Conservation (phyloP, 1,140 invertebrate species). For the Phymastichus coffea region DNA sequence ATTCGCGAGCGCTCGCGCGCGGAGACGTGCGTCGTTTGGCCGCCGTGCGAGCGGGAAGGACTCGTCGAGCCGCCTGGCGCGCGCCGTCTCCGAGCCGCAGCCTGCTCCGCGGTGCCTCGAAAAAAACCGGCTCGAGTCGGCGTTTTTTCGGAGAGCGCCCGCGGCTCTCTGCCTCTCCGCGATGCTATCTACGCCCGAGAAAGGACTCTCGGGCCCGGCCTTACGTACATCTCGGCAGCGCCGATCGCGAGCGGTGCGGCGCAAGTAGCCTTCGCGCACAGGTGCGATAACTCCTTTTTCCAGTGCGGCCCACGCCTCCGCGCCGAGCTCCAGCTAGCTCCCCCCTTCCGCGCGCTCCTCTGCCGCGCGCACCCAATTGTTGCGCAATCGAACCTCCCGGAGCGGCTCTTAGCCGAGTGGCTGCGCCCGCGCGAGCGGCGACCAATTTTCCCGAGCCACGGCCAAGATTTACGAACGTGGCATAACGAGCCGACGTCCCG, state of each 20-base stretch:
- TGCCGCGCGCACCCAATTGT: no score
- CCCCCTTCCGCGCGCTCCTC: no score
- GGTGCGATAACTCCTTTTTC: conserved; percentile 27
- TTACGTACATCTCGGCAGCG: conserved; percentile 21
- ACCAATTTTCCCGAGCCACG: not conserved
- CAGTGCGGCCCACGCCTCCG: conserved; percentile 10
- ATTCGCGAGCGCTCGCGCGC: not conserved
- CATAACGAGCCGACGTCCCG: not conserved
- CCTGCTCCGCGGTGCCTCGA: not conserved
- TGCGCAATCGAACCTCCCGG: conserved; percentile 11
- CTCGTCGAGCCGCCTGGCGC: not conserved
- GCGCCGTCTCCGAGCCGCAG: not conserved
- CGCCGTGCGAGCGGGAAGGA: not conserved
- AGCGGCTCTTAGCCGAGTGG: not conserved
- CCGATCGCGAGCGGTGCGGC: conserved; percentile 21
- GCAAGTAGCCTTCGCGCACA: conserved; percentile 21
- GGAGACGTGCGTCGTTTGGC: no score
- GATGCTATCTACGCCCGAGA: conserved; percentile 21
- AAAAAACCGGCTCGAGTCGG: conserved; percentile 19
- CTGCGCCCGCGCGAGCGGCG: not conserved
- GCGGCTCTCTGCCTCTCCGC: not conserved
- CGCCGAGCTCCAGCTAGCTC: no score
- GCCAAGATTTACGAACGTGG: not conserved
- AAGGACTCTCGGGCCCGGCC: conserved; percentile 1
- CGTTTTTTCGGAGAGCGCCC: not conserved